Evolutionary conservation across 2,113 vertebrate genomes (phyloP).

Genomic region (Cephalopholis sonnerati): DNA sequence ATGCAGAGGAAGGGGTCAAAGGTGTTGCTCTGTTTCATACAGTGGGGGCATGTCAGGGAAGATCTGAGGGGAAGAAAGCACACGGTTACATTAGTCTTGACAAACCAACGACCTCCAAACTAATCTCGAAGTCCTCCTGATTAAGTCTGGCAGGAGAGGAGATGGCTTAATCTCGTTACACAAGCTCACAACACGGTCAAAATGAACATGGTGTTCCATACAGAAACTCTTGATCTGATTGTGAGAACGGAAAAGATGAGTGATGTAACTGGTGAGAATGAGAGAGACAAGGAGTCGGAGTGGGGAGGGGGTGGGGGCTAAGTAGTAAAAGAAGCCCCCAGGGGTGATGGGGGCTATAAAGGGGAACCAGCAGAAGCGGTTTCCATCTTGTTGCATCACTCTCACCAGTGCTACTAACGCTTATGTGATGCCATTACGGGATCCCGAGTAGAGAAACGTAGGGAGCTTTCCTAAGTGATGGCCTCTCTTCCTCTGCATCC

Average conservation of each 20-base stretch:
- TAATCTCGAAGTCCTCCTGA: constrained; percentile 32
- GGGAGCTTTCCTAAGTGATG: constrained; percentile 4
- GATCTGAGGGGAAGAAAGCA: constrained; percentile 84
- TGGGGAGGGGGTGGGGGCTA: background rate
- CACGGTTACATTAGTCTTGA: background rate
- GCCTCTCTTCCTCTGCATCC: constrained; percentile 20
- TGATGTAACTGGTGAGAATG: constrained; percentile 58
- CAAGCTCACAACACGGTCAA: constrained; percentile 30
- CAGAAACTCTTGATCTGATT: constrained; percentile 57
- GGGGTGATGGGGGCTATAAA: constrained; percentile 26
- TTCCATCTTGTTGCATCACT: constrained; percentile 78
- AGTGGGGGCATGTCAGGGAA: constrained; percentile 96
- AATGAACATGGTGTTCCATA: constrained; percentile 35
- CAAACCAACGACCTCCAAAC: constrained; percentile 1
- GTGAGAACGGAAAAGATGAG: constrained; percentile 51
- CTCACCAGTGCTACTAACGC: constrained; percentile 27
- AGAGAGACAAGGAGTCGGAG: constrained; percentile 14
- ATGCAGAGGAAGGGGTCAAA: constrained; percentile 97
- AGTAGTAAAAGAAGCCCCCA: constrained; percentile 31
- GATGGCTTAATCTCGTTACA: constrained; percentile 43
- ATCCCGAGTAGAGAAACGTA: background rate
- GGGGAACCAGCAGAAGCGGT: constrained; percentile 36
- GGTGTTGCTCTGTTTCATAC: constrained; percentile 97
- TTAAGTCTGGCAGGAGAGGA: constrained; percentile 32
- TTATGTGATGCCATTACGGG: constrained; percentile 34